These are phyloP conservation scores for Zosterops lateralis DNA, from an alignment of 2,113 vertebrate genomes.

Conservation along the genomic window DNA sequence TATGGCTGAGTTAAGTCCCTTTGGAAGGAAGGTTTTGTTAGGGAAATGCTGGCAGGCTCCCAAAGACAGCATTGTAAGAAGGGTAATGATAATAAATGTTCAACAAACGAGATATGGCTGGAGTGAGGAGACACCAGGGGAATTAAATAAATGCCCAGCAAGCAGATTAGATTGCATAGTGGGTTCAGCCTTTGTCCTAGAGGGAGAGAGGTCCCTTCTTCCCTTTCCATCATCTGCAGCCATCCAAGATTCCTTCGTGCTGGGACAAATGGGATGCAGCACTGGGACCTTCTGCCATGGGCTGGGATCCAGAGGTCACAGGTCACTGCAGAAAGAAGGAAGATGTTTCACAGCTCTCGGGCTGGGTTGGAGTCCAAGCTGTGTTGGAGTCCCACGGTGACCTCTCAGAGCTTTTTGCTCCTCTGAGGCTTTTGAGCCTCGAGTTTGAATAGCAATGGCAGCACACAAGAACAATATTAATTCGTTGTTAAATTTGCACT, in stretches of 20 bases:
- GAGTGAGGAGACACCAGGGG: slow-evolving; percentile 20
- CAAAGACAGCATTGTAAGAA: slow-evolving; percentile 41
- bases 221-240: slow-evolving; percentile 1
- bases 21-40: slow-evolving; percentile 51
- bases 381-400: background rate
- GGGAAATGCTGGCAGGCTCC: slow-evolving; percentile 52
- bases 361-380: background rate
- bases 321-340: background rate
- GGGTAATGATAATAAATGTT: slow-evolving; percentile 50
- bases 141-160: slow-evolving; percentile 36
- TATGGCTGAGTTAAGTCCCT: slow-evolving; percentile 19
- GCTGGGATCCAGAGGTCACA: background rate
- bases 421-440: background rate
- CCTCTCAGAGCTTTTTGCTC: background rate
- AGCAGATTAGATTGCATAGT: slow-evolving; percentile 9
- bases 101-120: background rate
- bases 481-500: background rate
- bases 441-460: background rate
- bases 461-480: background rate
- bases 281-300: background rate
- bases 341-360: background rate
- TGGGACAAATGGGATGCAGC: slow-evolving; percentile 25
- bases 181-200: slow-evolving; percentile 19
- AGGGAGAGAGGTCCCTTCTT: background rate
- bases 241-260: background rate